A percentile compares a stretch with the other conserved stretches of the same genome.
These are phyloP conservation scores for Drosophila cognata DNA, from an alignment of 2,888 invertebrate genomes.

Conservation along the genomic window DNA sequence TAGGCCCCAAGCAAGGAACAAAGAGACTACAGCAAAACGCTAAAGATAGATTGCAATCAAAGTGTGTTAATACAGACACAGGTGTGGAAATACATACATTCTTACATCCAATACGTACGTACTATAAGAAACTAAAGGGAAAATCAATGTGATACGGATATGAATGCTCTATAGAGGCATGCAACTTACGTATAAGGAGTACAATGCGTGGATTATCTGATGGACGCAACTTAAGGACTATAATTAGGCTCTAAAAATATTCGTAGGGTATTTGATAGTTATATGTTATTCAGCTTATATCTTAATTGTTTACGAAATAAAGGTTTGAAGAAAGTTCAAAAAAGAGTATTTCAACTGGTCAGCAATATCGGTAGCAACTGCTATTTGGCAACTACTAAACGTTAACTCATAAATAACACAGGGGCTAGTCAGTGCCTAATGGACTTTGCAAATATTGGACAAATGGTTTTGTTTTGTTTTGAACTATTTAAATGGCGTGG, in stretches of 20 bases:
- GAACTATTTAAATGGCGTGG: background rate
- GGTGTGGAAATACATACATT: constrained; percentile 7
- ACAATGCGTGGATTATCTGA: background rate
- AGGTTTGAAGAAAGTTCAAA: background rate
- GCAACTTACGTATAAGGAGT: constrained; percentile 6
- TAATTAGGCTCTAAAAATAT: background rate
- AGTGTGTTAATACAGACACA: constrained; percentile 16
- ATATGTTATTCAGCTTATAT: background rate
- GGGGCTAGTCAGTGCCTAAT: background rate
- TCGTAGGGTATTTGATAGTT: background rate
- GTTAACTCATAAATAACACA: background rate
- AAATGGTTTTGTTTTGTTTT: background rate
- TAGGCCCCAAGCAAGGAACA: constrained; percentile 3
- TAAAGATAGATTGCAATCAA: constrained; percentile 66
- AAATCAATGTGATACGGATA: constrained; percentile 12
- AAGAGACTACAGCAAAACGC: constrained; percentile 14
- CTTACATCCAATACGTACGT: background rate
- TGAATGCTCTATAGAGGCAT: constrained; percentile 6
- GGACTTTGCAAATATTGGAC: background rate
- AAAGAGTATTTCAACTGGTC: background rate
- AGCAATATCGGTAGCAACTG: background rate
- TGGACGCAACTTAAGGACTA: background rate
- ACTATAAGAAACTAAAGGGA: background rate
- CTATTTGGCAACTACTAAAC: background rate
- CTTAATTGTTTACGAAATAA: background rate